phyloP scores from a whole-genome alignment of 1,140 invertebrate species.

The Daktulosphaira vitifoliae region DNA sequence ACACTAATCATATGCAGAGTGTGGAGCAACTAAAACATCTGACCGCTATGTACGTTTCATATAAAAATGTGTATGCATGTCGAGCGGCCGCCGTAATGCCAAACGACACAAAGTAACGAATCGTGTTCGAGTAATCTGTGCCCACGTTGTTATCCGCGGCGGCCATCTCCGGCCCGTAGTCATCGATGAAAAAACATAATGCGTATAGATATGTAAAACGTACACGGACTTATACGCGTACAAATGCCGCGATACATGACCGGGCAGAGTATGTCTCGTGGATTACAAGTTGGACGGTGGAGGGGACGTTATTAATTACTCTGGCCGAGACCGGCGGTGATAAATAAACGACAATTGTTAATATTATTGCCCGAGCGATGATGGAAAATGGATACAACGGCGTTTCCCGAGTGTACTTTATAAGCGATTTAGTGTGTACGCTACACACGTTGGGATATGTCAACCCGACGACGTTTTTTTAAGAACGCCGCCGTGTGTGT shows the following conservation, averaged over 20 bases:
- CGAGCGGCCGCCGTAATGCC: background rate
- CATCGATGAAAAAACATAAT: too few relatives aligned
- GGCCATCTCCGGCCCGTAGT: constrained; percentile 5
- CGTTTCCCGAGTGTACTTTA: too few relatives aligned
- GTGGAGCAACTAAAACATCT: too few relatives aligned
- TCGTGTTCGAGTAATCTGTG: constrained; percentile 5
- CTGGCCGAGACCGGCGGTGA: background rate
- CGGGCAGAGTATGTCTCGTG: background rate
- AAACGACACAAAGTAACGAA: constrained; percentile 13
- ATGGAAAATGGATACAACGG: too few relatives aligned
- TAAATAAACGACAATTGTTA: constrained; percentile 17
- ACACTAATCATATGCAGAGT: constrained; percentile 11
- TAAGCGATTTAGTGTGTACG: too few relatives aligned
- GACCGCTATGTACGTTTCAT: background rate
- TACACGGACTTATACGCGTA: too few relatives aligned
- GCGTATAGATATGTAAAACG: too few relatives aligned
- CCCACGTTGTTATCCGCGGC: constrained; percentile 9
- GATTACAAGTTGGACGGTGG: constrained; percentile 12
- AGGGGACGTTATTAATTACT: constrained; percentile 17
- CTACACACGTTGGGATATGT: background rate
- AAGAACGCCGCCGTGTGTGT: constrained; percentile 1
- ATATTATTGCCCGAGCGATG: too few relatives aligned
- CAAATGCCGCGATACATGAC: too few relatives aligned
- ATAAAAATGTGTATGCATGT: background rate
- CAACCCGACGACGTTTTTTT: constrained; percentile 6